Evolutionary conservation across 2,888 invertebrate species (phyloP), one percentile per base, ranked within the genome.

Genomic region (Anarsia innoxiella): DNA sequence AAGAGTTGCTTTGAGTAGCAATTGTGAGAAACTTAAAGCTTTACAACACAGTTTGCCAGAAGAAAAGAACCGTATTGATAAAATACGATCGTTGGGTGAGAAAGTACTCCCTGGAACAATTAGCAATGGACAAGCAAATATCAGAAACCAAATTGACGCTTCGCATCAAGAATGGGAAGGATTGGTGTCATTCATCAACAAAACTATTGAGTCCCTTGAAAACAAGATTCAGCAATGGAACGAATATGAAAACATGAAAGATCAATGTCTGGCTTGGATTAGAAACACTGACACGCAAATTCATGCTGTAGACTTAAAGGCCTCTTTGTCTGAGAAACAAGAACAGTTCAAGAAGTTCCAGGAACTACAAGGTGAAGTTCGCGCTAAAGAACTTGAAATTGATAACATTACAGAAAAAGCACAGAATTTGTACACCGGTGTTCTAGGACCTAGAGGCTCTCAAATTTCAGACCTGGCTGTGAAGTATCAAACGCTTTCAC

Each of bases 121-220:
- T 23, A 93, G 92, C 57, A 88, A 87, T 29, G 96, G 95, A 0
- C 94, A 95, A 75, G 87, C 91, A 0, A 93, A 93, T 52, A 92
- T 96, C n/a, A 87, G 93, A 43, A 91, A 93, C 8, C 95, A 95
- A 78, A 91, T 96, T 27, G 95, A 95, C 60, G 89, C 90, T 6
- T 93, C 95, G 0, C 94, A 95, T 57, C 94, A 95, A 62, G 95
- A 95, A 76, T 96, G 95, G 95, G 93, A 95, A 66, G 90, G 92
- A 9, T 75, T 96, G 1, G 84, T 91, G 0, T 92, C 94, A 0
- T 87, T 91, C 12, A 89, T 95, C 2, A 89, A 89, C 53, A 90
- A 91, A 9, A 92, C 93, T 0, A 93, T 95, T 31, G 91, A 93
- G 51, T 86, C 88, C 1, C 82, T 97, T 36, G 94, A 96, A 68